These are phyloP conservation scores for Caradrina kadenii DNA, from an alignment of 2,888 invertebrate genomes.

Conservation along the genomic window DNA sequence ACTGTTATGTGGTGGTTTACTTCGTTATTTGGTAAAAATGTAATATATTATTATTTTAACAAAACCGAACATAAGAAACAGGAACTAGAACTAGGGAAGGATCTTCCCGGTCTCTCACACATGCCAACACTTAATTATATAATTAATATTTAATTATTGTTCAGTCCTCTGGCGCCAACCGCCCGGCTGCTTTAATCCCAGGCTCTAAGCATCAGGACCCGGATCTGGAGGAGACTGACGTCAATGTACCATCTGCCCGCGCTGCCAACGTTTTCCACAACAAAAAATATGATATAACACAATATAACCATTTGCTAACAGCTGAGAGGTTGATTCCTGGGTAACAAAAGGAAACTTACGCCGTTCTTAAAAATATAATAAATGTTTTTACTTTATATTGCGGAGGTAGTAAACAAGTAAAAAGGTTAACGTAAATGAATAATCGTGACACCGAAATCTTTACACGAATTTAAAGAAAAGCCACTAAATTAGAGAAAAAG, in stretches of 20 bases:
- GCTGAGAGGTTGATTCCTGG: background rate
- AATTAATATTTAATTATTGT: conserved; percentile 21
- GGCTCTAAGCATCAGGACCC: conserved; percentile 38
- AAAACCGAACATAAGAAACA: background rate
- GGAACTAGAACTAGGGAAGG: conserved; percentile 4
- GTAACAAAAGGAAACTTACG: background rate
- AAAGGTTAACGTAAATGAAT: too few species aligned
- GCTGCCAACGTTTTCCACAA: conserved; percentile 23
- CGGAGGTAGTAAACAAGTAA: too few species aligned
- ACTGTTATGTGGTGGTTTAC: too few species aligned
- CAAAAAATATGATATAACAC: conserved; percentile 22
- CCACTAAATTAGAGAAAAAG: background rate
- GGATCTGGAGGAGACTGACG: conserved; percentile 41
- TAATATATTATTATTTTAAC: background rate
- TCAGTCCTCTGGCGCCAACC: background rate
- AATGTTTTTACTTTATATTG: too few species aligned
- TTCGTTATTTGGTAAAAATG: background rate
- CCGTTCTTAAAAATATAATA: too few species aligned
- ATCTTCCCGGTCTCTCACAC: conserved; percentile 10
- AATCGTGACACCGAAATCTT: background rate
- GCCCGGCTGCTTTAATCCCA: conserved; percentile 16
- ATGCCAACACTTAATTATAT: background rate
- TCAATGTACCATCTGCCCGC: conserved; percentile 38
- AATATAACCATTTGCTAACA: conserved; percentile 8
- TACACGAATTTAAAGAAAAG: conserved; percentile 16